phyloP scores from a whole-genome alignment of 2,113 vertebrate species.

The Tenrec ecaudatus region DNA sequence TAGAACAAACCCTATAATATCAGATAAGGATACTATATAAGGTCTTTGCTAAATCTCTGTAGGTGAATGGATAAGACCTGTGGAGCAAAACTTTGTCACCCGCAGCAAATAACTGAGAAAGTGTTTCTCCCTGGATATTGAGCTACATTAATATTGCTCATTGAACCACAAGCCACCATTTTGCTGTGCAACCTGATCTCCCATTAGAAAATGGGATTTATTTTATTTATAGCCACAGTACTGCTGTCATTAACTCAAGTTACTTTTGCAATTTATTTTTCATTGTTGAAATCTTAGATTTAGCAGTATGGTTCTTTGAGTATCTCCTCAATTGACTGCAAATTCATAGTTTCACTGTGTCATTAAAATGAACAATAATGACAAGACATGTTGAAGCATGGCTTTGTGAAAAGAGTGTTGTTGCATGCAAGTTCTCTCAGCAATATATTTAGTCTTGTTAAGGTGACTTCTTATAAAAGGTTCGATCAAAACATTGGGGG shows the following conservation, averaged over 20 bases:
- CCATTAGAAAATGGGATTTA: not conserved
- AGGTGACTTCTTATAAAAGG: too few species aligned
- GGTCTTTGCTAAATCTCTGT: not conserved
- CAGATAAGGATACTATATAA: not conserved
- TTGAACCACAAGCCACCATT: not conserved
- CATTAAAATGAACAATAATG: too few species aligned
- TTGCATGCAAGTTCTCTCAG: too few species aligned
- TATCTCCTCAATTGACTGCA: not conserved
- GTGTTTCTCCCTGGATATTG: too few species aligned
- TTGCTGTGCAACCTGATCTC: not conserved
- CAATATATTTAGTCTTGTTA: too few species aligned
- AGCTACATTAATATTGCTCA: too few species aligned
- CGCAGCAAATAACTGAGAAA: too few species aligned
- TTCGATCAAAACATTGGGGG: too few species aligned
- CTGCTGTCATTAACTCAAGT: not conserved
- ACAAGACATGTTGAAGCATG: too few species aligned
- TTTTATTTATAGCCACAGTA: not conserved
- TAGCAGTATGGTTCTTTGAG: not conserved
- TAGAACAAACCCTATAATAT: not conserved
- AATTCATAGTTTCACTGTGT: not conserved
- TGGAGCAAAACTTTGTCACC: not conserved
- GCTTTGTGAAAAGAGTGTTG: too few species aligned
- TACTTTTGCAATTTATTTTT: not conserved
- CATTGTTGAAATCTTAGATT: not conserved
- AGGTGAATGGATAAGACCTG: not conserved